Evolutionary conservation across 2,113 vertebrate genomes (phyloP), one percentile per base, ranked within the genome.

Genomic region (Campylomormyrus numenius): DNA sequence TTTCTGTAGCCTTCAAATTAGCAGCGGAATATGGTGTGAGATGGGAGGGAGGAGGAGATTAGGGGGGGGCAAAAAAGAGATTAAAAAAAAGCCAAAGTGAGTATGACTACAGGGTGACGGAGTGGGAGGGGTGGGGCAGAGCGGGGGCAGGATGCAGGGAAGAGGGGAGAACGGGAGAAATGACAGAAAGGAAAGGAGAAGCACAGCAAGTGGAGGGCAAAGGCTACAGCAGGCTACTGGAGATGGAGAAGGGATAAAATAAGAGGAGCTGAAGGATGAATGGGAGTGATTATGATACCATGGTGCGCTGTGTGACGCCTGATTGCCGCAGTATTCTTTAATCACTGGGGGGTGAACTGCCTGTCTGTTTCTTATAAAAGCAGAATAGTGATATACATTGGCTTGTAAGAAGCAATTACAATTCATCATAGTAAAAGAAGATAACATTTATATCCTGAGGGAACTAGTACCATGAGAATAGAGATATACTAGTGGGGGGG

Each of bases 1-100:
- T 97, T 96, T 96, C 97, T 95, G 88, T 96, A 95, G 96, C 96
- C 96, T 96, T 96, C 88, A 31, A 88, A 80, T 90, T 80, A 89
- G 86, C 56, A 87, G 83, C 74, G 35, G 17, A 58, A 88, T 35
- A 58, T n/a, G 15, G 87, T 15, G 27, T 10, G 42, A 42, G 87
- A 58, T 56, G 52, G 87, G 53, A 88, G 87, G 49, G 0, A n/a
- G 56, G 6, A 3, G 70, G 52, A 50, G 70, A 8, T 62, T 74
- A 1, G 50, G n/a, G 0, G 39, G 48, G 85, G 46, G 27, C n/a
- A 6, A 19, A 92, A 95, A 93, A 94, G 94, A 94, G n/a, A 94
- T 96, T 96, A 94, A 96, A 96, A 96, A 95, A 95, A 94, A 93
- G 96, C 96, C 95, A 88, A 19, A 88, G 39, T 13, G 42, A 56